phyloP scores from a whole-genome alignment of 2,888 invertebrate species.

The Druceiella hillmani region DNA sequence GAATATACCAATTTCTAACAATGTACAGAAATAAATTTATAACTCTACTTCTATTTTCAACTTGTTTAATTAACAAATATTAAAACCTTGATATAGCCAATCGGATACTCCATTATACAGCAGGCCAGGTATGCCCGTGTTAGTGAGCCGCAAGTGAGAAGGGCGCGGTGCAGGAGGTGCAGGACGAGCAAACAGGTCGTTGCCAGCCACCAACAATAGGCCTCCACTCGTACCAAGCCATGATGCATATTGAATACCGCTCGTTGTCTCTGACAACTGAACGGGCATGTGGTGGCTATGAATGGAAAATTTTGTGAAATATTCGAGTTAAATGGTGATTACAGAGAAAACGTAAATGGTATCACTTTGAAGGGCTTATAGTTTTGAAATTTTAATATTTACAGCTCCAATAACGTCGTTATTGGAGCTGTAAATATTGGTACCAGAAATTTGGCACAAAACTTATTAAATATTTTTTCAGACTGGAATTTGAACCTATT shows the following conservation, averaged over 20 bases:
- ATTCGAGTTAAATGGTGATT: too few species aligned
- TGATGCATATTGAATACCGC: conserved; percentile 76
- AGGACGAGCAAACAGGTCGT: conserved; percentile 81
- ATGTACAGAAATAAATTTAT: not conserved
- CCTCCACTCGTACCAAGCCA: conserved; percentile 79
- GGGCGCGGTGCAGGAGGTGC: conserved; percentile 63
- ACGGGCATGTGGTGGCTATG: conserved; percentile 79
- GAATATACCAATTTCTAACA: not conserved
- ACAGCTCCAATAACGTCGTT: too few species aligned
- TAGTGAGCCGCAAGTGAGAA: conserved; percentile 64
- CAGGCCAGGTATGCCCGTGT: conserved; percentile 69
- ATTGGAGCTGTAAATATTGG: too few species aligned
- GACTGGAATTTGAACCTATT: too few species aligned
- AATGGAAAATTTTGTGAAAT: conserved; percentile 19
- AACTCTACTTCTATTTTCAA: not conserved
- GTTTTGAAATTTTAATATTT: too few species aligned
- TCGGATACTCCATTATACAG: conserved; percentile 93
- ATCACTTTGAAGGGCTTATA: too few species aligned
- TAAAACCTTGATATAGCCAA: conserved; percentile 90
- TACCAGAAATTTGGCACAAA: too few species aligned
- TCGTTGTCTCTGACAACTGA: conserved; percentile 69
- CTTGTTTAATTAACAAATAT: not conserved
- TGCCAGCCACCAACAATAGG: conserved; percentile 75
- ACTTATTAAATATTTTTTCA: too few species aligned
- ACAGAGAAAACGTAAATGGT: too few species aligned